A percentile compares a stretch with the other conserved stretches of the same genome.
Evolutionary conservation across 1,140 invertebrate genomes (phyloP).

Genomic region (Pseudachorutes palmiensis): DNA sequence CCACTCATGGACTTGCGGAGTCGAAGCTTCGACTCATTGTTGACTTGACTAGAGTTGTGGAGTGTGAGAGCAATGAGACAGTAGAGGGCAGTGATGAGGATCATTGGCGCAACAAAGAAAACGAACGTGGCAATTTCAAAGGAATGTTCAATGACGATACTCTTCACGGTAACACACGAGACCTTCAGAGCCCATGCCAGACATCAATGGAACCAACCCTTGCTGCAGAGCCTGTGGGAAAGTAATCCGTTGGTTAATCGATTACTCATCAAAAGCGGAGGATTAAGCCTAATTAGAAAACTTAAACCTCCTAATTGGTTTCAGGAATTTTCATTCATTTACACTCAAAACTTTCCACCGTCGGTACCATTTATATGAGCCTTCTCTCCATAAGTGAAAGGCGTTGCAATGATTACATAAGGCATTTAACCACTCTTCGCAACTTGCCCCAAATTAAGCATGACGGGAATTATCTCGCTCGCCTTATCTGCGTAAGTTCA

Average conservation of each 20-base stretch:
- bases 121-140: conserved; percentile 75
- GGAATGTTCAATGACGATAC: conserved; percentile 29
- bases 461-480: too few species aligned
- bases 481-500: too few species aligned
- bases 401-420: too few species aligned
- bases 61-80: conserved; percentile 69
- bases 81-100: conserved; percentile 72
- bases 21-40: conserved; percentile 33
- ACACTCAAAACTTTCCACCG: too few species aligned
- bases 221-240: conserved; percentile 53
- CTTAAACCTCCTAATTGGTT: background rate
- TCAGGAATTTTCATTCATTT: background rate
- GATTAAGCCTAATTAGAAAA: background rate
- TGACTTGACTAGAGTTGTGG: conserved; percentile 43
- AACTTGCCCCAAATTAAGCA: too few species aligned
- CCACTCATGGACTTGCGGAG: conserved; percentile 29
- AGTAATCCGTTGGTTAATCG: too few species aligned
- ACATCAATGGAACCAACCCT: conserved; percentile 38
- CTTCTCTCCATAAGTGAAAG: too few species aligned
- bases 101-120: conserved; percentile 79
- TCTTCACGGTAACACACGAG: conserved; percentile 31
- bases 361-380: too few species aligned
- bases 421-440: too few species aligned
- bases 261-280: background rate
- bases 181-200: conserved; percentile 7